A percentile compares a stretch with the other conserved stretches of the same genome.
Evolutionary conservation across 2,888 invertebrate genomes (phyloP).

Genomic region (Andrena praecox): DNA sequence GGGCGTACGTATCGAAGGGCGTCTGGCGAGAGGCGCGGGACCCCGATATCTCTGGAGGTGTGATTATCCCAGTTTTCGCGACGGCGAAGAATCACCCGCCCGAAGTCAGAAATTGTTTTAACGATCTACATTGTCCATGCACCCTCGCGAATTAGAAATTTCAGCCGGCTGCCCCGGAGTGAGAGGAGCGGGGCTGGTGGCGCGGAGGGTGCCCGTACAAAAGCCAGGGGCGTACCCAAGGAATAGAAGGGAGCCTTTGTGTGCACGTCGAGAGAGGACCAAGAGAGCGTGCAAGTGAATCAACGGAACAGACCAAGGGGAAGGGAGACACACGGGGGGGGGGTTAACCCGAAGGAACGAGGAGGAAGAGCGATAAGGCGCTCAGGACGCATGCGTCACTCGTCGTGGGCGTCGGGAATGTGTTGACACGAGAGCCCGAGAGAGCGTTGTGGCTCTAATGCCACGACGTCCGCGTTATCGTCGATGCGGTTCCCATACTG

Average conservation of each 20-base stretch:
- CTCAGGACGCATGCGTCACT: slow-evolving; percentile 71
- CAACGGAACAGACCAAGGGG: slow-evolving; percentile 40
- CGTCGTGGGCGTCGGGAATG: slow-evolving; percentile 72
- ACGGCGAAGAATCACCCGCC: slow-evolving; percentile 13
- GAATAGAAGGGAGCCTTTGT: slow-evolving; percentile 50
- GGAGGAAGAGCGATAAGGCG: slow-evolving; percentile 60
- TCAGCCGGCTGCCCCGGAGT: slow-evolving; percentile 34
- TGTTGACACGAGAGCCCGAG: slow-evolving; percentile 68
- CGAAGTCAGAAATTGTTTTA: slow-evolving; percentile 53
- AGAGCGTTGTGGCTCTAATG: slow-evolving; percentile 63
- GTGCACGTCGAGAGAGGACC: slow-evolving; percentile 49
- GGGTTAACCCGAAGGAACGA: slow-evolving; percentile 44
- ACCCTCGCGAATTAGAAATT: slow-evolving; percentile 71
- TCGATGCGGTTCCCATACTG: slow-evolving; percentile 64
- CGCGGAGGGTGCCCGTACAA: slow-evolving; percentile 59
- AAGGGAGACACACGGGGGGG: slow-evolving; percentile 20
- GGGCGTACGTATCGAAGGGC: slow-evolving; percentile 49
- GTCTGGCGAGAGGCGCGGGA: not conserved
- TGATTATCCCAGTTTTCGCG: slow-evolving; percentile 32
- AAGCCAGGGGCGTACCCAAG: slow-evolving; percentile 69
- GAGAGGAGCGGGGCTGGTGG: slow-evolving; percentile 16
- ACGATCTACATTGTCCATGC: slow-evolving; percentile 70
- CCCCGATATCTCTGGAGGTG: not conserved
- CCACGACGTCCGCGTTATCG: slow-evolving; percentile 67
- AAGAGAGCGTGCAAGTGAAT: slow-evolving; percentile 51